phyloP scores from a whole-genome alignment of 2,113 vertebrate genomes.

The Camelus dromedarius region DNA sequence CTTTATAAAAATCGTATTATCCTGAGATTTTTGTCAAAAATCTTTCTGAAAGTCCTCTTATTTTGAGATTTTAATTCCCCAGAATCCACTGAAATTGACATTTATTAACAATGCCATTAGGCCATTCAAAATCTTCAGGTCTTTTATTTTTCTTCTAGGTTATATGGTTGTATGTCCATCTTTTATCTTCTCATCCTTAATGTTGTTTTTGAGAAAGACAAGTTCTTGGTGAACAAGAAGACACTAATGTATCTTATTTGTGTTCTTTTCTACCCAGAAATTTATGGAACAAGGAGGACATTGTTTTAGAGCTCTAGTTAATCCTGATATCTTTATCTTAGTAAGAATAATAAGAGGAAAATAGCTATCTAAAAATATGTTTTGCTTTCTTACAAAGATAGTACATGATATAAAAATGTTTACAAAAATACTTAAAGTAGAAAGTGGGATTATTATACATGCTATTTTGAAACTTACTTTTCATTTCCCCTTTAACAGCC shows the following conservation, averaged over 20 bases:
- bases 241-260: neutral
- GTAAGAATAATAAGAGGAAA: neutral
- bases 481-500: neutral
- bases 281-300: neutral
- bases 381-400: conserved; percentile 46
- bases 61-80: neutral
- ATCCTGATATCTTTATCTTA: conserved; percentile 44
- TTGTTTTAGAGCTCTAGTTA: neutral
- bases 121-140: neutral
- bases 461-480: conserved; percentile 2
- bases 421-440: neutral
- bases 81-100: conserved; percentile 12
- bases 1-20: conserved; percentile 23
- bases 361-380: neutral
- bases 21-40: conserved; percentile 25
- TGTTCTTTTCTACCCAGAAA: neutral
- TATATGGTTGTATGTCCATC: neutral
- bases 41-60: conserved; percentile 43
- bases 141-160: conserved; percentile 22
- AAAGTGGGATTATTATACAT: neutral
- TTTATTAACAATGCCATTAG: conserved; percentile 12
- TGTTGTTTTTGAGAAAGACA: neutral
- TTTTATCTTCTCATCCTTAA: neutral
- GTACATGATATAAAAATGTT: neutral
- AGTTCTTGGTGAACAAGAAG: conserved; percentile 12